Evolutionary conservation across 1,140 invertebrate species (phyloP).

Genomic region (Lineus longissimus): DNA sequence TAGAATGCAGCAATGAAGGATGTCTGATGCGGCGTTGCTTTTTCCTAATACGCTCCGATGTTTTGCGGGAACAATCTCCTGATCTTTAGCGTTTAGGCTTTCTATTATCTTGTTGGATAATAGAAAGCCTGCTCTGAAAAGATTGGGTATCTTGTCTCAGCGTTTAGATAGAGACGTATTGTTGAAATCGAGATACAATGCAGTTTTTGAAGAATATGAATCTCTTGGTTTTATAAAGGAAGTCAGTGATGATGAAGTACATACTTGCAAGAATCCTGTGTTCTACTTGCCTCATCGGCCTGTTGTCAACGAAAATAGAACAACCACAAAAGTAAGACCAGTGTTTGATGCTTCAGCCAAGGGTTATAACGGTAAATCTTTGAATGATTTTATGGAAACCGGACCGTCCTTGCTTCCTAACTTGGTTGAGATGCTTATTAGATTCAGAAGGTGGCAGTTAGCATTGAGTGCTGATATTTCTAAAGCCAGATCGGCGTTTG

Average conservation of each 20-base stretch:
- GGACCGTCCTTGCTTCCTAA: constrained; percentile 16
- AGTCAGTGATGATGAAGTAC: neutral
- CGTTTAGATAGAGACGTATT: no score
- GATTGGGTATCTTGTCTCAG: no score
- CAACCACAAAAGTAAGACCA: constrained; percentile 41
- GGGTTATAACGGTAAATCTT: constrained; percentile 24
- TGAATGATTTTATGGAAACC: constrained; percentile 44
- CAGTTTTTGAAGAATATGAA: neutral
- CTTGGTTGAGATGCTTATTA: constrained; percentile 11
- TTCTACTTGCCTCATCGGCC: constrained; percentile 55
- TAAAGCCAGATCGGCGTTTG: constrained; percentile 12
- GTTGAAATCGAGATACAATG: neutral
- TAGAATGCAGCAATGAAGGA: no score
- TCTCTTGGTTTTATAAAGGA: neutral
- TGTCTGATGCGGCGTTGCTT: no score
- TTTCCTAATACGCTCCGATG: no score
- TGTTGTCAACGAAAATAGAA: constrained; percentile 33
- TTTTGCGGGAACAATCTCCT: no score
- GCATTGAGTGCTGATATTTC: constrained; percentile 14
- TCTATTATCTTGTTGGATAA: no score
- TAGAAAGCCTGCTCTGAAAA: no score
- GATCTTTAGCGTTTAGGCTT: no score
- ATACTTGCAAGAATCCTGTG: neutral
- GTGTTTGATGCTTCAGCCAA: constrained; percentile 49
- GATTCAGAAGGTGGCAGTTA: constrained; percentile 7